Evolutionary conservation across 2,888 invertebrate species (phyloP).

Genomic region (Ennomos erosarius): DNA sequence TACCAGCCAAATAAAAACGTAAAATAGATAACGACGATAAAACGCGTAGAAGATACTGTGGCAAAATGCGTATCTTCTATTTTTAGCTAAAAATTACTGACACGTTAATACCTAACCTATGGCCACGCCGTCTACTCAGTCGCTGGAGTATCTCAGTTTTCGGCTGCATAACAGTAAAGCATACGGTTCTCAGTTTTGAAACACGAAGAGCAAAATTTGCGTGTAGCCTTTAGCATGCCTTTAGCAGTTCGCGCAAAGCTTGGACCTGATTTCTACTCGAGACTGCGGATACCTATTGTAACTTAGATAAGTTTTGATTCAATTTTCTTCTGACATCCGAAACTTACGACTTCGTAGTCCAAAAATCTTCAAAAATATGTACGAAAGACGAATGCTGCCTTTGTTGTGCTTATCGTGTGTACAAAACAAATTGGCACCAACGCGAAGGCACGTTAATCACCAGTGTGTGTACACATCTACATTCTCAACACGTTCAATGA

Average conservation of each 20-base stretch:
- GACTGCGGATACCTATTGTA: no score
- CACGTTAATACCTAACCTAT: conserved; percentile 1
- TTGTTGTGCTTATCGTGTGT: neutral
- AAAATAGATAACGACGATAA: no score
- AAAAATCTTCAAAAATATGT: no score
- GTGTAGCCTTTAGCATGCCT: no score
- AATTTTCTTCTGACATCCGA: no score
- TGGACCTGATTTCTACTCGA: no score
- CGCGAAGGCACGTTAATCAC: conserved; percentile 6
- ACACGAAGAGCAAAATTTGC: no score
- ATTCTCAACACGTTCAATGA: conserved; percentile 24
- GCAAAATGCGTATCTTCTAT: conserved; percentile 15
- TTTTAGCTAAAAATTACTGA: conserved; percentile 11
- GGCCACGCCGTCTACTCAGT: neutral
- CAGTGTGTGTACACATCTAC: conserved; percentile 15
- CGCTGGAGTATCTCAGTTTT: conserved; percentile 3
- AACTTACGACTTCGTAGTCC: no score
- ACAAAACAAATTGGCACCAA: conserved; percentile 7
- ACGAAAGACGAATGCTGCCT: neutral
- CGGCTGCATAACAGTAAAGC: neutral
- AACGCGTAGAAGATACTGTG: conserved; percentile 1
- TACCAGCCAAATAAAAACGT: neutral
- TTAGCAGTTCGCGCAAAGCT: no score
- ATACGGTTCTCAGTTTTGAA: no score
- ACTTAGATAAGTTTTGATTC: no score